Conservation (phyloP, 2,113 vertebrate genomes). For the Picathartes gymnocephalus region DNA sequence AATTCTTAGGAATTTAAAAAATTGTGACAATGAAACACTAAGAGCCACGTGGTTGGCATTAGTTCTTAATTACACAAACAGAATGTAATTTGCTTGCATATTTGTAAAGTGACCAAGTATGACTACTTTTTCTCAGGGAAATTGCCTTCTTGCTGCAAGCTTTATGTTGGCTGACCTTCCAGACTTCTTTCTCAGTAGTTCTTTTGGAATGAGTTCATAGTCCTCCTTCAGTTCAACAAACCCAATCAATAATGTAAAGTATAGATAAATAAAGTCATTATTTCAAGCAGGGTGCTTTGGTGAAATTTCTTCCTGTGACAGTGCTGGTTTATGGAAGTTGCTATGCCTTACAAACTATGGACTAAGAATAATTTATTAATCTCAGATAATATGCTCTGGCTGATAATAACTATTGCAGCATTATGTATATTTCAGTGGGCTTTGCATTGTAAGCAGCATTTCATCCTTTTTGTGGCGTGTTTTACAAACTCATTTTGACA, state of each 20-base stretch:
- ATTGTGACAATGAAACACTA: background rate
- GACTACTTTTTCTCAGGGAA: background rate
- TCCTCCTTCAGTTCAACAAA: constrained; percentile 19
- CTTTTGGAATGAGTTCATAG: background rate
- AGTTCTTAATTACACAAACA: background rate
- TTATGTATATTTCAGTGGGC: background rate
- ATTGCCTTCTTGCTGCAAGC: background rate
- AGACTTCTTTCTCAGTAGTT: background rate
- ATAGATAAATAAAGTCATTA: constrained; percentile 37
- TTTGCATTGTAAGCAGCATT: constrained; percentile 19
- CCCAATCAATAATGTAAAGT: constrained; percentile 9
- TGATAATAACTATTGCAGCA: constrained; percentile 21
- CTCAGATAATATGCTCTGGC: background rate
- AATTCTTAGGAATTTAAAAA: background rate
- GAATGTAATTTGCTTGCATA: background rate
- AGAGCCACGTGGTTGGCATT: background rate
- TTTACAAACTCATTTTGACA: constrained; percentile 24
- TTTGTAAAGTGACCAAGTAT: constrained; percentile 17
- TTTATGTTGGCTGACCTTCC: background rate
- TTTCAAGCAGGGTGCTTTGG: background rate
- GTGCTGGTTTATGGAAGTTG: background rate
- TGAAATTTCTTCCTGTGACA: background rate
- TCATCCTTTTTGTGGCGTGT: background rate
- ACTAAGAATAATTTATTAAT: constrained; percentile 35
- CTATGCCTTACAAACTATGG: background rate